Conservation (phyloP, 2,113 vertebrate species). For the Psittacus erithacus region DNA sequence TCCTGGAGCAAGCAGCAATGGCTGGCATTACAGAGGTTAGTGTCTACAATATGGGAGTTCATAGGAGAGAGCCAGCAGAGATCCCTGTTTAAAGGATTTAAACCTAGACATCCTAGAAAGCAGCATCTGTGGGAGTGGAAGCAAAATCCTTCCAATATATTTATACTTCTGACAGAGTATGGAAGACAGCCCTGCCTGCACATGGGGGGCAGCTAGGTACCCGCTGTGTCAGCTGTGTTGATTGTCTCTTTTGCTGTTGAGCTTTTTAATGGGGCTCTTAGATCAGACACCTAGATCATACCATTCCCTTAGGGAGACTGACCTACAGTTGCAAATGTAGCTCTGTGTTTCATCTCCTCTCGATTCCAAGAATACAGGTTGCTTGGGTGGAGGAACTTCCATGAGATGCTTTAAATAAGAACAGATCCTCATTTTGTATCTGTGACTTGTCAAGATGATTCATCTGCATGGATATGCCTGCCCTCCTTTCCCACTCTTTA, state of each 20-base stretch:
- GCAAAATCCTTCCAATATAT: background rate
- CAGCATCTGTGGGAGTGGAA: background rate
- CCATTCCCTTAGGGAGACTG: background rate
- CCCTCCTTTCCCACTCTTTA: background rate
- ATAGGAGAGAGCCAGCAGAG: background rate
- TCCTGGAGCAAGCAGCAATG: constrained; percentile 82
- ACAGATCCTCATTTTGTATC: background rate
- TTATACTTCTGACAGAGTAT: background rate
- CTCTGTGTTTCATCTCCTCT: background rate
- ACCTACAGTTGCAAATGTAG: background rate
- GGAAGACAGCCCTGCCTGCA: background rate
- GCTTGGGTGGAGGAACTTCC: background rate
- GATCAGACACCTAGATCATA: background rate
- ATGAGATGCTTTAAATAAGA: background rate
- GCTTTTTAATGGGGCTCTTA: background rate
- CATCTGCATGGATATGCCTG: background rate
- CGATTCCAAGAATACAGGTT: background rate
- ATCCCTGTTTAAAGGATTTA: background rate
- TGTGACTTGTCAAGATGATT: constrained; percentile 22
- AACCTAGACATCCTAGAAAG: background rate
- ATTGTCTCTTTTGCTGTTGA: background rate
- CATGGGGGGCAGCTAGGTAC: background rate
- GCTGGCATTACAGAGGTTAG: constrained; percentile 85
- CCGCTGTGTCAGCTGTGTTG: background rate
- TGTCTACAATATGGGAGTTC: background rate